Evolutionary conservation across 2,888 invertebrate genomes (phyloP), one percentile per base, ranked within the genome.

Genomic region (Drosophila nigricruria): DNA sequence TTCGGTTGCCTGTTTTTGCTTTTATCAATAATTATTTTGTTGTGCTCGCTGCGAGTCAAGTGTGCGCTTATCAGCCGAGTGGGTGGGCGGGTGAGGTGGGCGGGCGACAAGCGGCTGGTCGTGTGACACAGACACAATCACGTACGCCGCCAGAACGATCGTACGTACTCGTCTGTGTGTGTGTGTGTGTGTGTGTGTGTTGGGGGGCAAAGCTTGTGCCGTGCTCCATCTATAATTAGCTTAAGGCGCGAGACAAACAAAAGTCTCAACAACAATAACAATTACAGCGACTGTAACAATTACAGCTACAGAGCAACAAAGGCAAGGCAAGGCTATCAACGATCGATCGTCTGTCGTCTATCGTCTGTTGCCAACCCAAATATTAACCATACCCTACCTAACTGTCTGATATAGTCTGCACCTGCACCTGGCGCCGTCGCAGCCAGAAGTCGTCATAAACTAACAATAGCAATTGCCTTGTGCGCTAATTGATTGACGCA

Each of bases 1-100:
- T 47, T 36, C 34, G 23, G 42, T 18, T 47, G 43, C 34, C 56
- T 45, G 68, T 61, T 61, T 54, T 70, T 64, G 84, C 79, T 89
- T 86, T 86, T 86, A 86, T 86, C 86, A 86, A 86, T 86, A 86
- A 86, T 89, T 88, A 85, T 86, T 89, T 88, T 86, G 86, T 86
- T 86, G 86, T 86, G 86, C 89, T 74, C 78, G 72, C 81, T 49
- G 43, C 65, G 77, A 75, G 77, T 83, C 71, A 79, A 89, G 85
- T 81, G 76, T 43, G n/a, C 6, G 53, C 88, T 86, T 86, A 86
- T 86, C 86, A 86, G 68, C 85, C 70, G 66, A 45, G 16, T 25
- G 47, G 34, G 23, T 10, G 1, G 23, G 23, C 25, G 14, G 49
- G 58, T 1, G 36, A 8, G 25, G 34, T 10, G 34, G 60, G 32